These are phyloP conservation scores for Leptatherina wallacei DNA, from an alignment of 2,797 vertebrate genomes.

Conservation along the genomic window DNA sequence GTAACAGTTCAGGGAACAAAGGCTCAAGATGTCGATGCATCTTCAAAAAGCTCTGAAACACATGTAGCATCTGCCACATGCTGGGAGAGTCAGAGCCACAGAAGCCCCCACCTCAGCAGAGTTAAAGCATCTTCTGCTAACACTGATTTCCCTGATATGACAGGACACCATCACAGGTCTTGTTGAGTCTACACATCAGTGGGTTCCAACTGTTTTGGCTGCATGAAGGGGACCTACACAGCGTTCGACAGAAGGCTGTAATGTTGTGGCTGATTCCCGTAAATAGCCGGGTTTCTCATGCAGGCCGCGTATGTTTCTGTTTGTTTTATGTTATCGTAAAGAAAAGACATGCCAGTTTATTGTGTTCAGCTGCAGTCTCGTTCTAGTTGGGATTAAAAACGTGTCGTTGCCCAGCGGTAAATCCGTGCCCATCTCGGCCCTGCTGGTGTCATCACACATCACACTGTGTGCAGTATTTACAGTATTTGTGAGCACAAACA, in stretches of 20 bases:
- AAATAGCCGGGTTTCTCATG: background rate
- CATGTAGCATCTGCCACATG: too few species aligned
- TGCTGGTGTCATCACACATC: constrained; percentile 17
- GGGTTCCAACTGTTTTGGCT: background rate
- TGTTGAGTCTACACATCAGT: background rate
- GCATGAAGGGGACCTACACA: background rate
- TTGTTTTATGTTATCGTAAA: too few species aligned
- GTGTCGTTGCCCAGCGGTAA: constrained; percentile 5
- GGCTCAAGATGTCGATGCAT: background rate
- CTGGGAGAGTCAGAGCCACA: too few species aligned
- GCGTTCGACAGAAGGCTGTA: background rate
- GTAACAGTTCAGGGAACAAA: too few species aligned
- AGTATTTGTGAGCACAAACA: constrained; percentile 17
- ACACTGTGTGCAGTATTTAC: constrained; percentile 3
- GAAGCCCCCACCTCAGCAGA: too few species aligned
- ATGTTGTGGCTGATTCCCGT: background rate
- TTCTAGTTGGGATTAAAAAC: background rate
- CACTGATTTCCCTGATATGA: background rate
- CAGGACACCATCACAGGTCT: background rate
- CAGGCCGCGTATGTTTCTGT: too few species aligned
- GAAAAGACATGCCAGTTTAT: background rate
- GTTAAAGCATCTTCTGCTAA: too few species aligned
- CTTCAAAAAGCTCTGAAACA: too few species aligned
- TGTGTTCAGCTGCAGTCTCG: background rate
- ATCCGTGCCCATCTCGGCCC: constrained; percentile 1